phyloP scores from a whole-genome alignment of 2,888 invertebrate genomes.

The Phalera bucephala region DNA sequence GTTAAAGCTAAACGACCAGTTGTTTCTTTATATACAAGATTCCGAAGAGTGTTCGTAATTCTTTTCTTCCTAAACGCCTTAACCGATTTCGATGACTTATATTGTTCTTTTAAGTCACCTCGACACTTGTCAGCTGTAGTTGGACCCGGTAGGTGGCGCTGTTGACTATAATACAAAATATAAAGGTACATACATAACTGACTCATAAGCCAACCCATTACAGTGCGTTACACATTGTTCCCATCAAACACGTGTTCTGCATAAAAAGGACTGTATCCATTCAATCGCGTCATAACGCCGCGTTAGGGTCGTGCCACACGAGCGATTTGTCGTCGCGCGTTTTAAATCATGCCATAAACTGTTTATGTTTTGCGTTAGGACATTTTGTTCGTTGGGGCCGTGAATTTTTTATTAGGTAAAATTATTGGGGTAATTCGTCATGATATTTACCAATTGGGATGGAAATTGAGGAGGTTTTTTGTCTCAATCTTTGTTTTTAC shows the following conservation, averaged over 20 bases:
- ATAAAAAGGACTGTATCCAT: constrained; percentile 16
- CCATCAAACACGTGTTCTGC: constrained; percentile 5
- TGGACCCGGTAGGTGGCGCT: no score
- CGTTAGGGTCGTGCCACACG: constrained; percentile 3
- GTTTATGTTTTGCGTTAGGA: constrained; percentile 10
- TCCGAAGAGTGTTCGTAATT: no score
- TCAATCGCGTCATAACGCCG: constrained; percentile 17
- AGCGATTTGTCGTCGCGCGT: constrained; percentile 13
- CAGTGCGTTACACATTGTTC: background rate
- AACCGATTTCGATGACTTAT: no score
- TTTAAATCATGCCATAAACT: constrained; percentile 12
- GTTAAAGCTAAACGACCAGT: no score
- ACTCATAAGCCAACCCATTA: constrained; percentile 7
- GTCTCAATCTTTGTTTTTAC: no score
- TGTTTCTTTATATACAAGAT: no score
- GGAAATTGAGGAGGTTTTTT: no score
- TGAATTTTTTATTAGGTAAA: background rate
- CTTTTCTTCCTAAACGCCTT: no score
- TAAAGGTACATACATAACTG: constrained; percentile 5
- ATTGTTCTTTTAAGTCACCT: no score
- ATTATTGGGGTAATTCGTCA: background rate
- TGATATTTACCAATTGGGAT: background rate
- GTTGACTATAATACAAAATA: no score
- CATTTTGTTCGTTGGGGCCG: background rate
- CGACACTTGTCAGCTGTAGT: no score